A percentile compares a stretch with the other conserved stretches of the same genome.
Conservation (phyloP, 2,113 vertebrate genomes). For the Barnardius zonarius region DNA sequence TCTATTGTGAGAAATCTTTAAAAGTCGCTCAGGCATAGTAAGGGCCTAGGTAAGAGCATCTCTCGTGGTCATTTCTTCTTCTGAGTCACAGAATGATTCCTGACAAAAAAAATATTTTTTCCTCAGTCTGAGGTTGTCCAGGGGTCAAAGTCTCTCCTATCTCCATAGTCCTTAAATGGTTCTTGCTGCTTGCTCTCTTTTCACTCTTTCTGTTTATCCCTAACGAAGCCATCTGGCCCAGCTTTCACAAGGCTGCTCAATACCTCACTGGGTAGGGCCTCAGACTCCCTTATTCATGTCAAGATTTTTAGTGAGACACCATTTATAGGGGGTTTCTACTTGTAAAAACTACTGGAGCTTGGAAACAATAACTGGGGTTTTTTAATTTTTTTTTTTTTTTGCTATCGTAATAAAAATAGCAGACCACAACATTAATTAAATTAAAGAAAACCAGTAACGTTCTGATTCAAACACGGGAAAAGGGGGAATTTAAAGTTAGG, state of each 20-base stretch:
- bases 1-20: neutral
- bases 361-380: neutral
- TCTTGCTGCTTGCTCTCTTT: neutral
- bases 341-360: slow-evolving; percentile 13
- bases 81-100: neutral
- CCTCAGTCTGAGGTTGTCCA: slow-evolving; percentile 11
- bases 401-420: slow-evolving; percentile 35
- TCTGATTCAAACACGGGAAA: neutral
- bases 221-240: slow-evolving; percentile 33
- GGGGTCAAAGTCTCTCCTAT: slow-evolving; percentile 21
- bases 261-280: neutral
- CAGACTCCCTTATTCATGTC: neutral
- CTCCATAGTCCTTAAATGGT: slow-evolving; percentile 47
- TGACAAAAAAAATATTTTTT: neutral
- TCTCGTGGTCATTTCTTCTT: neutral
- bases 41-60: neutral
- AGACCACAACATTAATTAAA: neutral
- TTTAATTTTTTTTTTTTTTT: neutral
- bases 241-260: neutral
- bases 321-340: slow-evolving; percentile 17
- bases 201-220: slow-evolving; percentile 44
- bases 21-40: neutral
- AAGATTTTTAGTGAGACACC: neutral
- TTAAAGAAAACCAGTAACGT: neutral
- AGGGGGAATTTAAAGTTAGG: neutral